Evolutionary conservation across 2,888 invertebrate genomes (phyloP), one percentile per base, ranked within the genome.

Genomic region (Acronicta aceris): DNA sequence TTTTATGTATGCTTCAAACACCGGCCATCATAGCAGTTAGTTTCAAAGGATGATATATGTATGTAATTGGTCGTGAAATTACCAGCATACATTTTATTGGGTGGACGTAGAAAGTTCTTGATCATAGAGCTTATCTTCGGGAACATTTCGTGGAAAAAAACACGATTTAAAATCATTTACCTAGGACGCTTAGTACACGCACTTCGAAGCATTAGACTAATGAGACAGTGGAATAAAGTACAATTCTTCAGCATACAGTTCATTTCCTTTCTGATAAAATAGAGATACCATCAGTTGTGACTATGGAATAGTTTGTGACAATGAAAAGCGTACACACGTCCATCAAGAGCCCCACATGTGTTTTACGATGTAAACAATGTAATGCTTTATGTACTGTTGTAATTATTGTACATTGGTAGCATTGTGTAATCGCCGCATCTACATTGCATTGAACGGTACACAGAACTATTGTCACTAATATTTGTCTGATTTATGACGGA

Each of bases 231-330:
- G 12, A 30, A 7, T 30, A 10, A 30, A 30, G 1, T 7, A 30
- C 10, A 30, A 9, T 10, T 10, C 30, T 30, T 30, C 33, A 21
- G 2, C 21, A 21, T 21, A 13, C 41, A 43, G 21, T 41, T 64
- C 60, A 65, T 60, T 75, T 59, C 56, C 59, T 65, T 59, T 57
- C 51, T 64, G 70, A 75, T 71, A 5, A 67, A 7, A 47, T 15
- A 47, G 30, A 58, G 65, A 68, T 65, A 74, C 50, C 53, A 75
- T 77, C 76, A 65, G 54, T 58, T 68, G 67, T 65, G 66, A 85
- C 84, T 85, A 83, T 86, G 85, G 85, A 84, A 86, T 82, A 74
- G 77, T 84, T 76, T 65, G 70, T 70, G 65, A 82, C 83, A 82
- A 76, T 81, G 60, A 72, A 78, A 62, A 52, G 40, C 60, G 48